Evolutionary conservation across 35 echinoderm and acorn worm species (phyloP).

Genomic region (Apostichopus californicus): DNA sequence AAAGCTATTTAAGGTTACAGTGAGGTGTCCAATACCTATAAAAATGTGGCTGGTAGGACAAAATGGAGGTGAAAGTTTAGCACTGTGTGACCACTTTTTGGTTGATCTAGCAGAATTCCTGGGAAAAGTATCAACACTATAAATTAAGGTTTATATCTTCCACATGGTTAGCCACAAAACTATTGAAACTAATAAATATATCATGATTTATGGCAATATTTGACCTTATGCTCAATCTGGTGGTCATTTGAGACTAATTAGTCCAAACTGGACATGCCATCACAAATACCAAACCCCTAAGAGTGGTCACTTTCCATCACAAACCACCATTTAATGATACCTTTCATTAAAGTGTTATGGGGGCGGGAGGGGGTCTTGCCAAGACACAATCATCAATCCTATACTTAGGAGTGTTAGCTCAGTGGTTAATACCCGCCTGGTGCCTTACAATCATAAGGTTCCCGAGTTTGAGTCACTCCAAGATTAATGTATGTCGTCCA

Average conservation of each 20-base stretch:
- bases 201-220: background rate
- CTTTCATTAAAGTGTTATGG: no score
- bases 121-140: background rate
- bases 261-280: background rate
- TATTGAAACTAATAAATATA: constrained; percentile 17
- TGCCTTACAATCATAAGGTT: no score
- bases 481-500: no score
- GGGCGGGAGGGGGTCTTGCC: no score
- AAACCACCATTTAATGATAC: background rate
- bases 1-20: no score
- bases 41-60: no score
- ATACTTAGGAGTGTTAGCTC: no score
- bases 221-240: constrained; percentile 6
- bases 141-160: background rate
- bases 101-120: background rate
- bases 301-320: constrained; percentile 28
- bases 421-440: no score
- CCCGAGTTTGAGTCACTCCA: no score
- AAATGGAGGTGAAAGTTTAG: background rate
- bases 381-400: no score
- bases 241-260: constrained; percentile 44
- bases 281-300: background rate
- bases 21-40: no score
- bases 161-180: background rate
- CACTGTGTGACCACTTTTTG: background rate